These are phyloP conservation scores for Suricata suricatta DNA, from an alignment of 2,113 vertebrate species.

Conservation along the genomic window DNA sequence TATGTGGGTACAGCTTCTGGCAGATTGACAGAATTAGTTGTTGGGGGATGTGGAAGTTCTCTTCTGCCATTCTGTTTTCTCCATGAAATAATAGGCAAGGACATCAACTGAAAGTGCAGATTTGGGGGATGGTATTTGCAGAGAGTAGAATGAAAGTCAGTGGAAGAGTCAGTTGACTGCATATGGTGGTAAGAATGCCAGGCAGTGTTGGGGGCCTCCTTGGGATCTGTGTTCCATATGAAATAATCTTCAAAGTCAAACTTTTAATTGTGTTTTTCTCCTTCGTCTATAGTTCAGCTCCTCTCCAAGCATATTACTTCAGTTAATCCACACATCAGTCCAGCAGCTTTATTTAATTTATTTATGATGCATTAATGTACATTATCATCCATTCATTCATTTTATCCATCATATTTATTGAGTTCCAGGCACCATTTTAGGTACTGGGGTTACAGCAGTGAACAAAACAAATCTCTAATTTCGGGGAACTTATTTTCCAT, in stretches of 20 bases:
- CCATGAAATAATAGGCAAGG: not conserved
- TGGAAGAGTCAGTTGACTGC: not conserved
- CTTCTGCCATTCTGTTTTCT: constrained; percentile 22
- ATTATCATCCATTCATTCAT: not conserved
- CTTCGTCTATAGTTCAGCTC: not conserved
- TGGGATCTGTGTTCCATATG: not conserved
- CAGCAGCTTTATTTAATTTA: not conserved
- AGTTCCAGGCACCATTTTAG: not conserved
- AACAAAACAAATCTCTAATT: not conserved
- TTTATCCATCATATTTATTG: not conserved
- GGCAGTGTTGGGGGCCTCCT: not conserved
- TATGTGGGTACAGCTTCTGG: not conserved
- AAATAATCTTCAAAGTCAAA: constrained; percentile 8
- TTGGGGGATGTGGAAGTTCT: not conserved
- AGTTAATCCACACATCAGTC: not conserved
- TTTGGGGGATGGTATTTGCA: not conserved
- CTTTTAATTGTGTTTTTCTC: not conserved
- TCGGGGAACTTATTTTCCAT: not conserved
- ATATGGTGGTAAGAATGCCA: not conserved
- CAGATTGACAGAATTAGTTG: not conserved
- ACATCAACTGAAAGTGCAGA: not conserved
- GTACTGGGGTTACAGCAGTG: not conserved
- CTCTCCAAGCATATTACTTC: not conserved
- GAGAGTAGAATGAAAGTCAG: not conserved
- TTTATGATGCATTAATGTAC: not conserved